phyloP scores from a whole-genome alignment of 1,140 invertebrate genomes.

The Drosophila equinoxialis region DNA sequence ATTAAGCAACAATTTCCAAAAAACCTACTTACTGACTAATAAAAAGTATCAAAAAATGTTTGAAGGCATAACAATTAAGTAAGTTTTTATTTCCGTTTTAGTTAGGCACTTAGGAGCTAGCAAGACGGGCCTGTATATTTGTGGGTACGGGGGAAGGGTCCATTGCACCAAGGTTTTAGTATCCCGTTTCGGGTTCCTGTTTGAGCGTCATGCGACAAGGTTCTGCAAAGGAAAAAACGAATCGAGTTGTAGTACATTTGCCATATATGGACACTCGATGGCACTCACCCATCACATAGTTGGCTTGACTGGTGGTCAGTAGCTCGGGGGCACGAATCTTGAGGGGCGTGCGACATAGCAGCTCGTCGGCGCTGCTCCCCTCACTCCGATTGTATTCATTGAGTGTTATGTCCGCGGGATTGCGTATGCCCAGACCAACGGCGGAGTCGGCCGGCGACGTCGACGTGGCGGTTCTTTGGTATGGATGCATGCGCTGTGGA shows the following conservation, averaged over 20 bases:
- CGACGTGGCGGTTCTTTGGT: conserved; percentile 69
- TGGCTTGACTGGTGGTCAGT: conserved; percentile 41
- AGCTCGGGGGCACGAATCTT: conserved; percentile 69
- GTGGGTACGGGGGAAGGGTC: conserved; percentile 12
- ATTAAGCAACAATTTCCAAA: conserved; percentile 79
- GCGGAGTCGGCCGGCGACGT: conserved; percentile 33
- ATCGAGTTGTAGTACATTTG: neutral
- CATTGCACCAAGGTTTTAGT: conserved; percentile 65
- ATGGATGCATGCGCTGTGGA: conserved; percentile 76
- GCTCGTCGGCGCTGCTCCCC: conserved; percentile 67
- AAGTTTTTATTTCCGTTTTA: conserved; percentile 46
- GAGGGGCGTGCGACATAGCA: conserved; percentile 68
- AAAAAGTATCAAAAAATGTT: conserved; percentile 71
- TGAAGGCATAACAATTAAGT: conserved; percentile 80
- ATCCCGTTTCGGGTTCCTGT: conserved; percentile 82
- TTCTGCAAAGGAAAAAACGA: conserved; percentile 38
- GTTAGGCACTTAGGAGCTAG: conserved; percentile 56
- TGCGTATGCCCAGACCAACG: conserved; percentile 58
- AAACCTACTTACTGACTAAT: conserved; percentile 75
- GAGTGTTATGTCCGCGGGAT: conserved; percentile 77
- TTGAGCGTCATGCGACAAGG: conserved; percentile 79
- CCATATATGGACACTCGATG: neutral
- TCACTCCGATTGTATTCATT: conserved; percentile 80
- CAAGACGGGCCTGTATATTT: conserved; percentile 61
- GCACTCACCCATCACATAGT: conserved; percentile 60